Base-by-base conservation (phyloP, 1,140 invertebrate genomes). In the Camponotus vicinus region DNA sequence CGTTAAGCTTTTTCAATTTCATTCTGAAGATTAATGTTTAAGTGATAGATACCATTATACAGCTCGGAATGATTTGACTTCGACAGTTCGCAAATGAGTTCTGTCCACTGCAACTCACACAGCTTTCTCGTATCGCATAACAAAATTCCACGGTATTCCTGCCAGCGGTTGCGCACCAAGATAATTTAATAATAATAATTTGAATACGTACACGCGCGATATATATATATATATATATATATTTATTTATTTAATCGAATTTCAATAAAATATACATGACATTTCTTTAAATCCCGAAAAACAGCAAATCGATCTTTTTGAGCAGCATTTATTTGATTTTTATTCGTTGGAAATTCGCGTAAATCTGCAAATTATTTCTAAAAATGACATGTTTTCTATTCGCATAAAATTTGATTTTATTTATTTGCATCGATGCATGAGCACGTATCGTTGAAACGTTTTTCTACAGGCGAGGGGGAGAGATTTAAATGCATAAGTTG, bases 61-160 rank as follows among this genome's bases (percentile, higher is more conserved):
- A 69, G 13, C 13, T 27, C n/a, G 34, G 64, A 80, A 70, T 80
- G n/a, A 80, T 80, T 45, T 49, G 49, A 70, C 64, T 80, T 80
- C 66, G 77, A 55, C 64, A 80, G 77, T 80, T 80, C 34, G 45
- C 34, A 80, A 80, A 70, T 70, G 77, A 80, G 77, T 80, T 80
- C 45, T 80, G 77, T 70, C 64, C 21, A 45, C 70, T 55, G 66
- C n/a, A 57, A 32, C 37, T 42, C 45, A 11, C 27, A 63, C 77
- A 79, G 77, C n/a, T 79, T 42, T 78, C 61, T 32, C 13, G 34
- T 37, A 69, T 49, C 42, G 45, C 40, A 49, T 80, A 80, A 80
- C 66, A 21, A 80, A 80, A 80, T 70, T 80, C 45, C 11, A 21
- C 34, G 49, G 55, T 40, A 45, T 9, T 13, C 37, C 64, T 55